Base-by-base conservation (phyloP, 2,888 invertebrate genomes). In the Scaptomyza flava region DNA sequence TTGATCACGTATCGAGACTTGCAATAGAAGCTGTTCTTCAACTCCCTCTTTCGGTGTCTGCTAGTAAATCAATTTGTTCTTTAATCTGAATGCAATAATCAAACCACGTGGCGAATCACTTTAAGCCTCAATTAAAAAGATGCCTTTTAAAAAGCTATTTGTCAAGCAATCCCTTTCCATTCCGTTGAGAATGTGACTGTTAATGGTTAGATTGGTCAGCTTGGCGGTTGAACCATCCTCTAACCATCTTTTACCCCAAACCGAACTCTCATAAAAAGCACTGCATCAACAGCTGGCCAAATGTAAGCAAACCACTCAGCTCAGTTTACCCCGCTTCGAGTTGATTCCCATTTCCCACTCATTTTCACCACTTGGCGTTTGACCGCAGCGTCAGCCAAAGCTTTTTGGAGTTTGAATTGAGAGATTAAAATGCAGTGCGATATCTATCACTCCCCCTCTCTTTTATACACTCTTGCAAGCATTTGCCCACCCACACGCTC, bases 341-440 rank as follows among this genome's bases (percentile, higher is more conserved):
- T 20, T 48, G 17, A 36, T 36, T 36, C 7, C 50, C 43, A 56
- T 67, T 48, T 47, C 47, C 68, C 76, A 65, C 79, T 57, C 75
- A 70, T 79, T 77, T 79, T 70, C 71, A 69, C 59, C 75, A 51
- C 52, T 51, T 71, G 65, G 72, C 59, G 56, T 60, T 62, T 69
- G 62, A 60, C 56, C 64, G 58, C 68, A 65, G 57, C 63, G 60
- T 48, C 77, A 60, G 62, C 53, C 41, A 62, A 57, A 57, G 58
- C 66, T 50, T 23, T 56, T 56, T 66, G 77, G 72, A 62, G 82
- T 83, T 77, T 77, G 75, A 83, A 83, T 87, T 86, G 86, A 75
- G 88, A 83, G 81, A 86, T 83, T 83, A 86, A 81, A 83, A 77
- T 65, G 72, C 69, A 68, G 76, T 47, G 23, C 45, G 31, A 23